A percentile compares a stretch with the other conserved stretches of the same genome.
Conservation (phyloP, 2,113 vertebrate genomes). For the Microcebus tavaratra region DNA sequence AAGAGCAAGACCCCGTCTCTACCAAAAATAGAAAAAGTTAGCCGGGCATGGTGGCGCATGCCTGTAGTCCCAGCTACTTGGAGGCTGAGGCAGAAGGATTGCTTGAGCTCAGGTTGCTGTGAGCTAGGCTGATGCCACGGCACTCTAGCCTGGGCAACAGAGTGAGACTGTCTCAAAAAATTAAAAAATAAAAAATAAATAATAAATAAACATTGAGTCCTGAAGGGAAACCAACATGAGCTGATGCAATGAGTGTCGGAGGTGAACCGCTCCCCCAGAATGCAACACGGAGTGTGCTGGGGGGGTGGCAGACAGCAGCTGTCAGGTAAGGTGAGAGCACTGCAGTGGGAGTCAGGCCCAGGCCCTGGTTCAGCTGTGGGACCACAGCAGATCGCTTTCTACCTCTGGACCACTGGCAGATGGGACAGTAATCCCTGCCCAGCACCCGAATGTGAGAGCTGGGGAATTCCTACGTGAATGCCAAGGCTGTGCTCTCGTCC, state of each 20-base stretch:
- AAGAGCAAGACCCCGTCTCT: too few species aligned
- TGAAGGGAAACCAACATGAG: background rate
- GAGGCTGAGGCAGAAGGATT: too few species aligned
- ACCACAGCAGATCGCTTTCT: background rate
- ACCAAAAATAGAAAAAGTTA: too few species aligned
- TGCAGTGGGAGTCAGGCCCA: rapidly evolving
- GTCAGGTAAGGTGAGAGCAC: rapidly evolving
- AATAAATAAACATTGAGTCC: background rate
- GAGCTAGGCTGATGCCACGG: too few species aligned
- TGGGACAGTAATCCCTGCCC: rapidly evolving
- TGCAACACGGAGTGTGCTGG: rapidly evolving
- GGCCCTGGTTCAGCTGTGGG: background rate
- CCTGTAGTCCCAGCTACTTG: too few species aligned
- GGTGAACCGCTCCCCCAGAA: background rate
- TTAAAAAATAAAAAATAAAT: too few species aligned
- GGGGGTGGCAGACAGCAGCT: rapidly evolving
- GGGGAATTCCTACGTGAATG: rapidly evolving
- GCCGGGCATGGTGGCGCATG: too few species aligned
- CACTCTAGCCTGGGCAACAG: too few species aligned
- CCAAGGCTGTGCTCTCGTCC: rapidly evolving
- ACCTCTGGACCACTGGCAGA: background rate
- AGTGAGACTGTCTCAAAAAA: too few species aligned
- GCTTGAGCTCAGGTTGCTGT: too few species aligned
- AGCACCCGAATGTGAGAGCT: background rate
- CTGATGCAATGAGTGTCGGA: rapidly evolving